Conservation (phyloP, 2,797 vertebrate genomes). For the Liparis tanakae region DNA sequence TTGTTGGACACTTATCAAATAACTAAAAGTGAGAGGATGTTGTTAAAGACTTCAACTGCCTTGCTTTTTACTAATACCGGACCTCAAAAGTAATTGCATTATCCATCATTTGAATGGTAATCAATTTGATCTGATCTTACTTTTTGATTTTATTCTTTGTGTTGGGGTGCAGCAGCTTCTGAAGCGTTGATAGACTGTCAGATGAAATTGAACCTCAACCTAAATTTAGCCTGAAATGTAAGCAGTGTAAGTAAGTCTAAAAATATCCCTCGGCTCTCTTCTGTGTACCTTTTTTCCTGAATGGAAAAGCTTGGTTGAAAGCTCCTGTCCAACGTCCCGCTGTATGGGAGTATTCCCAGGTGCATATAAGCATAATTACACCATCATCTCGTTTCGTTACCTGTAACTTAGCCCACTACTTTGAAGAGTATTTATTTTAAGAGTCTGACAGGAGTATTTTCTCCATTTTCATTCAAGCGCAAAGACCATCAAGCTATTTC, state of each 20-base stretch:
- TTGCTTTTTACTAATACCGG: background rate
- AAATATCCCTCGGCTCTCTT: constrained; percentile 12
- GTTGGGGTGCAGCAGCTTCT: background rate
- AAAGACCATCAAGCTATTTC: too few relatives aligned
- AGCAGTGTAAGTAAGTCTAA: background rate
- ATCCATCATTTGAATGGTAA: background rate
- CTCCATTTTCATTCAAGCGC: too few relatives aligned
- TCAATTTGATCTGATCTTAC: background rate
- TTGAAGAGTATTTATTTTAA: background rate
- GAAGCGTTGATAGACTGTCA: background rate
- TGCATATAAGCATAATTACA: background rate
- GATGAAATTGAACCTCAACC: background rate
- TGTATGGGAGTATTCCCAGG: background rate
- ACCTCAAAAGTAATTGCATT: background rate
- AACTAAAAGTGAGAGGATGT: background rate
- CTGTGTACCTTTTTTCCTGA: constrained; percentile 15
- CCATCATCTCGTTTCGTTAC: background rate
- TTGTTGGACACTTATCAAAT: background rate
- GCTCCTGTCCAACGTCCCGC: background rate
- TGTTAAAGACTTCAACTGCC: background rate
- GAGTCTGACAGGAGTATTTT: background rate
- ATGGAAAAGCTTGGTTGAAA: background rate
- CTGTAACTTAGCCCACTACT: background rate
- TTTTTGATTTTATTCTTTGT: background rate
- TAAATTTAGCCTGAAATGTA: background rate